These are phyloP conservation scores for Craseonycteris thonglongyai DNA, from an alignment of 2,113 vertebrate species.

Conservation along the genomic window DNA sequence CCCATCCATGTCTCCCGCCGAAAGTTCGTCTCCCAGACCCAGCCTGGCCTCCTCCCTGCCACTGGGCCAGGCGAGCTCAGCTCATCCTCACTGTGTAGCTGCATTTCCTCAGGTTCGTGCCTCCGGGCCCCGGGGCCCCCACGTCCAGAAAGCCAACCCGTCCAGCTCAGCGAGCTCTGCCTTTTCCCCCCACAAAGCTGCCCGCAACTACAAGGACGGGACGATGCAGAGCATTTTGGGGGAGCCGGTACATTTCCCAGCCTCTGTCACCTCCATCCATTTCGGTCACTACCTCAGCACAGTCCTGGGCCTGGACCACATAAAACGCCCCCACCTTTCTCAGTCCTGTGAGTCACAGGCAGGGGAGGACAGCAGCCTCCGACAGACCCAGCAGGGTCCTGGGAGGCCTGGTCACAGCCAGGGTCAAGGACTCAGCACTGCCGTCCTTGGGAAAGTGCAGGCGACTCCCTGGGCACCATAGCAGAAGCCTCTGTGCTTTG, in stretches of 20 bases:
- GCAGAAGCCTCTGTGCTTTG: neutral
- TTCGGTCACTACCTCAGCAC: neutral
- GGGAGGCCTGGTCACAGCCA: neutral
- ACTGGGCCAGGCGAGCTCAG: neutral
- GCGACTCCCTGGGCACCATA: neutral
- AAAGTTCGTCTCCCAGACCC: neutral
- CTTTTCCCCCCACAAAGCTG: neutral
- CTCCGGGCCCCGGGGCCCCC: neutral
- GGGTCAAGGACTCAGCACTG: neutral
- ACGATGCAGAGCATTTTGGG: neutral
- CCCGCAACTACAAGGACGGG: neutral
- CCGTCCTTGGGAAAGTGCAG: neutral
- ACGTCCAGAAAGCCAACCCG: accelerated
- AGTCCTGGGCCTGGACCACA: neutral
- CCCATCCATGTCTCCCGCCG: neutral
- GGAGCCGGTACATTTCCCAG: neutral
- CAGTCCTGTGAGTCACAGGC: neutral
- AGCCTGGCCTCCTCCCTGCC: neutral
- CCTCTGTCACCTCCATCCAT: neutral
- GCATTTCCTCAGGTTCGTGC: accelerated
- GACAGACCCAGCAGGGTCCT: neutral
- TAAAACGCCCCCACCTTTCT: neutral
- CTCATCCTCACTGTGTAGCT: neutral
- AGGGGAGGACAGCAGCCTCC: neutral
- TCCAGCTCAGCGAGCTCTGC: neutral